phyloP scores from a whole-genome alignment of 2,797 vertebrate species.

The Microchirus variegatus region DNA sequence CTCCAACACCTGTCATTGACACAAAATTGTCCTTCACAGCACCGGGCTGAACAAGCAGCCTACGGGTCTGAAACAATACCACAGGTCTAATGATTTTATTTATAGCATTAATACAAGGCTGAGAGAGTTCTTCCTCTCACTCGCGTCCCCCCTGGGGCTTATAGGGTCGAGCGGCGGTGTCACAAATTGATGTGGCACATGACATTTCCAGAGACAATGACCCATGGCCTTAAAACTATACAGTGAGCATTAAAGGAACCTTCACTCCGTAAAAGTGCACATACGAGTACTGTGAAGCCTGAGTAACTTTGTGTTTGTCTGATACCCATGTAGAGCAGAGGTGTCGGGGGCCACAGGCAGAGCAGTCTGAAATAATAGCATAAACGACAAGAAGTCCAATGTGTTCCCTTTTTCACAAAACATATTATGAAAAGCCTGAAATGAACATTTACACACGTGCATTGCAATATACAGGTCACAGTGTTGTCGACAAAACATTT shows the following conservation, averaged over 20 bases:
- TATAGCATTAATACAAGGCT: conserved; percentile 71
- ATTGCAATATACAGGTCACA: too few relatives aligned
- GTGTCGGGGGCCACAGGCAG: too few relatives aligned
- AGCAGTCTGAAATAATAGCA: too few relatives aligned
- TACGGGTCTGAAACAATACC: conserved; percentile 70
- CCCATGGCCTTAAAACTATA: conserved; percentile 50
- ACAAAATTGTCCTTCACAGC: conserved; percentile 62
- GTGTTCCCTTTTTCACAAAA: too few relatives aligned
- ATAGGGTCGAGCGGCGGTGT: conserved; percentile 51
- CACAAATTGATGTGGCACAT: conserved; percentile 69
- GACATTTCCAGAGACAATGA: conserved; percentile 69
- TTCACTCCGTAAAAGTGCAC: conserved; percentile 21
- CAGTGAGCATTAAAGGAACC: conserved; percentile 41
- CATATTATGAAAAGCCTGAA: too few relatives aligned
- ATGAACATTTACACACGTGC: too few relatives aligned
- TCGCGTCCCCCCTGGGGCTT: conserved; percentile 51
- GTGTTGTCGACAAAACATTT: too few relatives aligned
- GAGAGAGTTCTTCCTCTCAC: conserved; percentile 53
- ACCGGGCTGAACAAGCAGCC: conserved; percentile 64
- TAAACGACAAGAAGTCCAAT: too few relatives aligned
- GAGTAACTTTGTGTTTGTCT: neutral
- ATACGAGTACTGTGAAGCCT: conserved; percentile 12
- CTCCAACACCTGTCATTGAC: conserved; percentile 66
- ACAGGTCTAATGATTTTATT: conserved; percentile 74
- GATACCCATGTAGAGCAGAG: too few relatives aligned